A percentile compares a stretch with the other conserved stretches of the same genome.
Conservation (phyloP, 2,888 invertebrate species). For the Patella depressa region DNA sequence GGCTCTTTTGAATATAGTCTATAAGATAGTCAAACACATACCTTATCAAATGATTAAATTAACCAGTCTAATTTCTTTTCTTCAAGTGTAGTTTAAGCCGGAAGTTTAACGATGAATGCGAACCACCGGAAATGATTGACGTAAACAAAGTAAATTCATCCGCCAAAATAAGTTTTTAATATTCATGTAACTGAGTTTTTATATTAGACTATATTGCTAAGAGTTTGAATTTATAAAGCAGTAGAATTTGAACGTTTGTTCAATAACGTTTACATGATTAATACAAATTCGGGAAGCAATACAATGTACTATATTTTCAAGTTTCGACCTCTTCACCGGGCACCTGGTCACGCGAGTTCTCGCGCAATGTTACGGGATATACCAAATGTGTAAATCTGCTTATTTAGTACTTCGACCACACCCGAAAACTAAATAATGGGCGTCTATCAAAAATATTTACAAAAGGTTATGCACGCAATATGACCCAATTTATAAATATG, state of each 20-base stretch:
- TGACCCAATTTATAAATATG: too few species aligned
- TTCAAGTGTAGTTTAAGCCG: slow-evolving; percentile 14
- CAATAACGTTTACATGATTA: too few species aligned
- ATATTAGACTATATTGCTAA: too few species aligned
- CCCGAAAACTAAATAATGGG: slow-evolving; percentile 7
- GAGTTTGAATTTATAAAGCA: too few species aligned
- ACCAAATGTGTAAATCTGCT: too few species aligned
- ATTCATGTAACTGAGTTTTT: too few species aligned
- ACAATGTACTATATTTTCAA: neutral
- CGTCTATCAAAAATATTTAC: neutral
- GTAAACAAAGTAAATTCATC: slow-evolving; percentile 25
- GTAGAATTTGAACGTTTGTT: too few species aligned
- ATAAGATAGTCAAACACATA: neutral
- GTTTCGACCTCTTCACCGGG: neutral
- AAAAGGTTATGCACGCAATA: neutral
- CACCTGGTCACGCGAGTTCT: neutral
- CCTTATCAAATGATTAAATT: neutral
- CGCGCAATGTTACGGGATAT: neutral
- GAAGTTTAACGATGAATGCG: slow-evolving; percentile 37
- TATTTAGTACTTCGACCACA: neutral
- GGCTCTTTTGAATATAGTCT: slow-evolving; percentile 17
- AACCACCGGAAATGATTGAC: slow-evolving; percentile 37
- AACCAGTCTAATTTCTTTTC: neutral
- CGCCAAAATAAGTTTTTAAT: slow-evolving; percentile 10
- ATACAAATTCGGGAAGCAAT: too few species aligned